phyloP scores from a whole-genome alignment of 2,797 vertebrate species.

The Hylomyscus alleni region DNA sequence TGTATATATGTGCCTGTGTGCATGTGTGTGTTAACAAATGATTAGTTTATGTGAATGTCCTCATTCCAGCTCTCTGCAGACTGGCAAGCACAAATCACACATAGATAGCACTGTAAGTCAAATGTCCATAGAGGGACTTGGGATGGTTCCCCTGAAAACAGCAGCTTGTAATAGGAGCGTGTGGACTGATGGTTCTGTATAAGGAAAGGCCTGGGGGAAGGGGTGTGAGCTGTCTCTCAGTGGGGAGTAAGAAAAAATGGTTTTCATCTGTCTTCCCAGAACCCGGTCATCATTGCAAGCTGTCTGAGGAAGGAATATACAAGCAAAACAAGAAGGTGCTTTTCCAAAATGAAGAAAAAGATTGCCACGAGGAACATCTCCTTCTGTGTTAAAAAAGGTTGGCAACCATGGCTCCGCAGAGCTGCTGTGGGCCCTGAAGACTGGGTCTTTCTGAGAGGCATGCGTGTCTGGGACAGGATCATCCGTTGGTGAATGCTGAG shows the following conservation, averaged over 20 bases:
- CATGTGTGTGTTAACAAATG: neutral
- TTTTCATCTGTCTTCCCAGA: conserved; percentile 84
- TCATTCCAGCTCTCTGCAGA: neutral
- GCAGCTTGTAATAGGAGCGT: neutral
- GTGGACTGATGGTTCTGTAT: neutral
- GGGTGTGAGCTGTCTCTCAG: neutral
- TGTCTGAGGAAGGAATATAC: conserved; percentile 92
- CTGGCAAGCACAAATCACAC: neutral
- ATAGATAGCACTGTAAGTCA: neutral
- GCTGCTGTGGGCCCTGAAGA: neutral
- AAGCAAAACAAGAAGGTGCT: conserved; percentile 87
- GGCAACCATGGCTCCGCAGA: neutral
- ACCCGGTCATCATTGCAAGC: conserved; percentile 91
- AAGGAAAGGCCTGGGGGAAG: neutral
- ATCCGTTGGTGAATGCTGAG: rapidly evolving
- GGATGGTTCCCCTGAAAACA: neutral
- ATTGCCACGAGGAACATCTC: conserved; percentile 92
- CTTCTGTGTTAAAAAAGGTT: conserved; percentile 94
- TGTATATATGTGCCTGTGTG: neutral
- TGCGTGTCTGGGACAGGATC: neutral
- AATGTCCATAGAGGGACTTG: neutral
- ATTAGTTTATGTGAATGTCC: neutral
- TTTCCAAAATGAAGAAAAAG: conserved; percentile 88
- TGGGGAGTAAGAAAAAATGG: neutral
- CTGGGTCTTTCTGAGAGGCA: neutral